Percentiles rank a stretch among this genome's conserved stretches.
phyloP scores from a whole-genome alignment of 2,113 vertebrate genomes.

The Micronycteris hirsuta region DNA sequence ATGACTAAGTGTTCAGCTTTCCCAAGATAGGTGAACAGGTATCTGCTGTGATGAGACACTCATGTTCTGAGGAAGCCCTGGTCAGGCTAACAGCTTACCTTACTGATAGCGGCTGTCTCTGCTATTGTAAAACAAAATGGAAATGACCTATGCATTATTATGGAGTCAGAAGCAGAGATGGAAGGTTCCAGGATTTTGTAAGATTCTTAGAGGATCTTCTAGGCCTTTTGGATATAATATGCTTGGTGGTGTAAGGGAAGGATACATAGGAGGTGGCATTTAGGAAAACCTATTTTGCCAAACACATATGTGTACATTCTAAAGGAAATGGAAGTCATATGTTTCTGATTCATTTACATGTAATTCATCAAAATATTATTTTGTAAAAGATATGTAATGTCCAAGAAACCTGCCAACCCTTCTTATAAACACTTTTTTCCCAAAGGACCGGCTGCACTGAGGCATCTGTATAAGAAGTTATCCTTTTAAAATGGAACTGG shows the following conservation, averaged over 20 bases:
- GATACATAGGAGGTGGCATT: background rate
- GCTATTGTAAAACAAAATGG: background rate
- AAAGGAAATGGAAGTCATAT: constrained; percentile 69
- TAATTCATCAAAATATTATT: constrained; percentile 77
- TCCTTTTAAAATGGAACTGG: constrained; percentile 53
- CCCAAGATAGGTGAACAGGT: background rate
- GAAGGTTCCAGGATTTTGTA: background rate
- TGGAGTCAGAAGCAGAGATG: background rate
- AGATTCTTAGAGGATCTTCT: background rate
- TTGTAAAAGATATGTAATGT: constrained; percentile 73
- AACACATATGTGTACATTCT: constrained; percentile 47
- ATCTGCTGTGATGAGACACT: background rate
- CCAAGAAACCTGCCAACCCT: constrained; percentile 67
- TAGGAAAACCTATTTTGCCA: constrained; percentile 50
- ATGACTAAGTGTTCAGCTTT: background rate
- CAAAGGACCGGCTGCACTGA: constrained; percentile 48
- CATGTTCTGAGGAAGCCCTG: background rate
- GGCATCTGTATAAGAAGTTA: constrained; percentile 58
- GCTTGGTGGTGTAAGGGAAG: background rate
- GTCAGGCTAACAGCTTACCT: background rate
- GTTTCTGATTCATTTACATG: constrained; percentile 76
- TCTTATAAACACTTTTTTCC: constrained; percentile 64
- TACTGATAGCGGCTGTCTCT: background rate
- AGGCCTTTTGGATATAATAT: background rate
- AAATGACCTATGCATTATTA: background rate